Conservation (phyloP, 2,888 invertebrate species). For the Alviniconcha strummeri region DNA sequence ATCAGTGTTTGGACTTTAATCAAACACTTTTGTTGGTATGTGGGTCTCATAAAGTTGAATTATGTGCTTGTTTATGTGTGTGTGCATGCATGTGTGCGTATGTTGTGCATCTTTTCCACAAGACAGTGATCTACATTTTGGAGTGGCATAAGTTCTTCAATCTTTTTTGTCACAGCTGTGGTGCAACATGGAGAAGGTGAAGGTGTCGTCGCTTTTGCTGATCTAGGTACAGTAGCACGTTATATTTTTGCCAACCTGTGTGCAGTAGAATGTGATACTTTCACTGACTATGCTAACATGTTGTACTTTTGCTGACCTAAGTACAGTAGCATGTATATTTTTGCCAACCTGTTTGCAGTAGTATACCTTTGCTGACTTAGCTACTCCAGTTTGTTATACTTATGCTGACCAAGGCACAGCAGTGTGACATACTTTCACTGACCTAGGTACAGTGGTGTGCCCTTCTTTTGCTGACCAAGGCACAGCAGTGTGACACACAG, state of each 20-base stretch:
- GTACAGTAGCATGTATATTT: background rate
- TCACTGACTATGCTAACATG: too few relatives aligned
- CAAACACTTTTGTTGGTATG: background rate
- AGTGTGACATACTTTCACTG: background rate
- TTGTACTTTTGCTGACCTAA: constrained; percentile 16
- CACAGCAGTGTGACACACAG: background rate
- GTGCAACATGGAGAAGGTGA: constrained; percentile 30
- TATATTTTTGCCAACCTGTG: background rate
- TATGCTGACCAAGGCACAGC: constrained; percentile 23
- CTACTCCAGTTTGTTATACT: background rate
- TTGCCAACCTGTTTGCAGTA: background rate
- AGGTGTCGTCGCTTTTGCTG: constrained; percentile 26
- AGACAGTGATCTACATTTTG: too few relatives aligned
- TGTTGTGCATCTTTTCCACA: too few relatives aligned
- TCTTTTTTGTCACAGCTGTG: constrained; percentile 11
- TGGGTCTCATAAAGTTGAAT: background rate
- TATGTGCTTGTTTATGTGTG: background rate
- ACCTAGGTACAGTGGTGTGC: background rate
- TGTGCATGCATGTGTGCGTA: background rate
- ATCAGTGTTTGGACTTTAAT: background rate
- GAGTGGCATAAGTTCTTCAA: too few relatives aligned
- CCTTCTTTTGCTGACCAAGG: constrained; percentile 17
- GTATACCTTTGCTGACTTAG: too few relatives aligned
- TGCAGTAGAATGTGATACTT: background rate
- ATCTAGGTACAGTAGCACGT: constrained; percentile 16